Base-by-base conservation (phyloP, 2,888 invertebrate genomes). In the Aspidapion aeneum region DNA sequence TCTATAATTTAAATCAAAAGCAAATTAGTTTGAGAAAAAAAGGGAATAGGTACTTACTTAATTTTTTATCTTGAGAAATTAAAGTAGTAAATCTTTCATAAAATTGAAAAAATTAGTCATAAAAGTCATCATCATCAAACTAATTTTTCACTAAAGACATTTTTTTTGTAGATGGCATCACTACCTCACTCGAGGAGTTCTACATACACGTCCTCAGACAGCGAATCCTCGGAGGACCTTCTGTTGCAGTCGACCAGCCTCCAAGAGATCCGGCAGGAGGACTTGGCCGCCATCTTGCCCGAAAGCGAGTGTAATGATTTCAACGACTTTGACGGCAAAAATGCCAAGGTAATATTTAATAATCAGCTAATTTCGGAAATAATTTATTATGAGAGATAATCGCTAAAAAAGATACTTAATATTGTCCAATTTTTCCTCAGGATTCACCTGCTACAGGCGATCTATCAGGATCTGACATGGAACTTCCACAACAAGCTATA, bases 221-320 rank as follows among this genome's bases (percentile, higher is more conserved):
- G 85, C 1, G 78, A 79, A 63, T 84, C 83, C 66, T 84, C 83
- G 1, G 65, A 61, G 17, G 68, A 65, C 22, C 48, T 65, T 12
- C 57, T 65, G 5, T 50, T 62, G 1, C 61, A 62, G 1, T 83
- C 84, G 22, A 86, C 83, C 75, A 86, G 81, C 74, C 76, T 84
- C 63, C 86, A 86, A 78, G 90, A 90, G 76, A 90, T 91, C 76
- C 87, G 90, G 76, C 90, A 91, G 79, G 90, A 90, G 76, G 90
- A 91, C 80, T 81, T 91, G 71, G 90, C 90, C 69, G 91, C 90
- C 70, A 87, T 91, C 77, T 81, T 91, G 75, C 90, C 91, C 63
- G 90, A 91, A 75, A 87, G 84, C 69, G 84, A 84, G 63, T 84
- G 84, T 65, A 82, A 83, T 54, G 83, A 79, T 3, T 71, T 79